Evolutionary conservation across 2,797 vertebrate species (phyloP).

Genomic region (Rhinophrynus dorsalis): DNA sequence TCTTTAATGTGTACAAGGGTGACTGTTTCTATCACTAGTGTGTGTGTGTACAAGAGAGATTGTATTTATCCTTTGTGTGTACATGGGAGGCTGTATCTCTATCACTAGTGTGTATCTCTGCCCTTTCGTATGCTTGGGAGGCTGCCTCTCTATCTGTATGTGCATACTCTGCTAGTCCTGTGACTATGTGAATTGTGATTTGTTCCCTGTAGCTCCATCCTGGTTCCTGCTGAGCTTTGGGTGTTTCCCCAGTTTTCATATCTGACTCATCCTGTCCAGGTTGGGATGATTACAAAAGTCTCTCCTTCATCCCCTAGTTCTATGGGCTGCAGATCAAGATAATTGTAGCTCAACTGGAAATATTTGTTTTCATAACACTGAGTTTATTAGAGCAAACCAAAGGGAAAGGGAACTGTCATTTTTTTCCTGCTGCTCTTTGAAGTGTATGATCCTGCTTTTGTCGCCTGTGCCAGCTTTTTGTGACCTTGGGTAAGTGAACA

Average conservation of each 20-base stretch:
- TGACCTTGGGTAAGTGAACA: not conserved
- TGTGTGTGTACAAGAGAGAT: too few relatives aligned
- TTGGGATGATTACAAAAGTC: not conserved
- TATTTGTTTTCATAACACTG: slow-evolving; percentile 13
- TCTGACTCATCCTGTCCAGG: slow-evolving; percentile 9
- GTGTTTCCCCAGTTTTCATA: slow-evolving; percentile 5
- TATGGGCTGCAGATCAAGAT: not conserved
- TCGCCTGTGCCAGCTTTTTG: too few relatives aligned
- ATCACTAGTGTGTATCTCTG: too few relatives aligned
- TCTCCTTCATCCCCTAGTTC: not conserved
- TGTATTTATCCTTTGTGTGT: too few relatives aligned
- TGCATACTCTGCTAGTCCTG: too few relatives aligned
- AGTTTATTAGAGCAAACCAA: not conserved
- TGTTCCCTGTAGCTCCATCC: not conserved
- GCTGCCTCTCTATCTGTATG: too few relatives aligned
- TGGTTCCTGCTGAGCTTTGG: not conserved
- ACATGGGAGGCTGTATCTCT: too few relatives aligned
- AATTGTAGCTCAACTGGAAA: slow-evolving; percentile 5
- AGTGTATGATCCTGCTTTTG: not conserved
- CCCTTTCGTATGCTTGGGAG: too few relatives aligned
- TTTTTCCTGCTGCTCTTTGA: not conserved
- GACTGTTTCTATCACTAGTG: too few relatives aligned
- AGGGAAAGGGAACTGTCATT: not conserved
- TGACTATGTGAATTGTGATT: too few relatives aligned
- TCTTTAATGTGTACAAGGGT: too few relatives aligned